Percentiles rank a stretch among this genome's conserved stretches.
phyloP scores from a whole-genome alignment of 30 jellyfish, hydroid and myxozoan species.

The Hydractinia symbiolongicarpus region DNA sequence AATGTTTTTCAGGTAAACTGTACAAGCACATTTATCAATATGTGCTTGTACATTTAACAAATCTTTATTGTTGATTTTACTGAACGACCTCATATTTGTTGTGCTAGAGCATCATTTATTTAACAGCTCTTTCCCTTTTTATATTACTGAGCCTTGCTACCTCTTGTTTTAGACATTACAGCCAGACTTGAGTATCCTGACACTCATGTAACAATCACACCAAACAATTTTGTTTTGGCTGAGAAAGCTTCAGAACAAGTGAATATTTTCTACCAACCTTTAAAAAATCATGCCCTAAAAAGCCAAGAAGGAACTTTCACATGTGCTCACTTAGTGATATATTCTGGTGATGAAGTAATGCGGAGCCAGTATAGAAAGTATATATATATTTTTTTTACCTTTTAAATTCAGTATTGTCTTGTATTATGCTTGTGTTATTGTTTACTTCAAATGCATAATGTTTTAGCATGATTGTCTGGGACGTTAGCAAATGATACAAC shows the following conservation, averaged over 20 bases:
- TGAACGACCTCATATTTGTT: background rate
- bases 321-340: slow-evolving; percentile 49
- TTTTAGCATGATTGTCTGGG: no score
- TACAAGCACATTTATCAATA: background rate
- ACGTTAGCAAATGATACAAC: no score
- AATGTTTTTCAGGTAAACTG: slow-evolving; percentile 59
- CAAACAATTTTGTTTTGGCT: slow-evolving; percentile 52
- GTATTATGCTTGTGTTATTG: no score
- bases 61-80: background rate
- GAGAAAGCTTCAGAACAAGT: slow-evolving; percentile 52
- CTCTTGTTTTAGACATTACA: slow-evolving; percentile 38
- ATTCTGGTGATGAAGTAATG: slow-evolving; percentile 66
- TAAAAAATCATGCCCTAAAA: slow-evolving; percentile 16
- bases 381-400: background rate
- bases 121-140: background rate
- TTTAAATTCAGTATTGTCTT: background rate
- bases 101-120: background rate
- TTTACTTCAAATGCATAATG: no score
- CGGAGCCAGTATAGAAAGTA: slow-evolving; percentile 53
- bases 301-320: slow-evolving; percentile 20
- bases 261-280: background rate
- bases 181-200: slow-evolving; percentile 48
- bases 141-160: background rate
- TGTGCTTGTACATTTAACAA: background rate
- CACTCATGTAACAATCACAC: slow-evolving; percentile 59